Base-by-base conservation (phyloP, 2,113 vertebrate genomes). In the Nicator chloris region DNA sequence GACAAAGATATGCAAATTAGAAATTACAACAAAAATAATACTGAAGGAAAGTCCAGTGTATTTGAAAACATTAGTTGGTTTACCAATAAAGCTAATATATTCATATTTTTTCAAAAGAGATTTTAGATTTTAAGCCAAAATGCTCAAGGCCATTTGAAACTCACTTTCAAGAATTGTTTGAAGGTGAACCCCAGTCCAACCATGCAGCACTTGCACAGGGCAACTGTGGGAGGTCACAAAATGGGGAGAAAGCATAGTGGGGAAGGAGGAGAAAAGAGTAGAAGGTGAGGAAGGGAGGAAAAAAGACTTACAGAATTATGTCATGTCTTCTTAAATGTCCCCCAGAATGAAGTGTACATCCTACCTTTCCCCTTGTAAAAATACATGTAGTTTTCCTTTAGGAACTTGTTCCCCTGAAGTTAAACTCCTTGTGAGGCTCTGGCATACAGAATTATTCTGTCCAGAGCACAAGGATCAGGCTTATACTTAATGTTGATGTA, bases 121-220 rank as follows among this genome's bases (percentile, higher is more conserved):
- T 85, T 85, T 92, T 88, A 70, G 44, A 86, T 88, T 81, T 86
- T 54, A 81, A 93, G 63, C 35, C 47, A 78, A 83, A 90, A 75
- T 66, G 35, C 71, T 78, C n/a, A 77, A 83, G 73, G 70, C 66
- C 42, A 30, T 68, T 71, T 61, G 54, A 91, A 97, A 77, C 20
- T 82, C 9, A 0, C 27, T 92, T 86, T 82, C 44, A 73, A 70
- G 37, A 93, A 56, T 1, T 75, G 40, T 60, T 95, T 89, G 77
- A 95, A 92, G 57, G 73, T 79, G 70, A 93, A 60, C 13, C 54
- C 35, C 64, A 54, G n/a, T 45, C n/a, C 45, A 77, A 27, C 39
- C 13, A 2, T 15, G 40, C 56, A 78, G 27, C 11, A 8, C 27
- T 66, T 91, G 64, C 53, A 68, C 47, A 68, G 57, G 64, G 39